Evolutionary conservation across 2,797 vertebrate genomes (phyloP).

Genomic region (Alosa sapidissima): DNA sequence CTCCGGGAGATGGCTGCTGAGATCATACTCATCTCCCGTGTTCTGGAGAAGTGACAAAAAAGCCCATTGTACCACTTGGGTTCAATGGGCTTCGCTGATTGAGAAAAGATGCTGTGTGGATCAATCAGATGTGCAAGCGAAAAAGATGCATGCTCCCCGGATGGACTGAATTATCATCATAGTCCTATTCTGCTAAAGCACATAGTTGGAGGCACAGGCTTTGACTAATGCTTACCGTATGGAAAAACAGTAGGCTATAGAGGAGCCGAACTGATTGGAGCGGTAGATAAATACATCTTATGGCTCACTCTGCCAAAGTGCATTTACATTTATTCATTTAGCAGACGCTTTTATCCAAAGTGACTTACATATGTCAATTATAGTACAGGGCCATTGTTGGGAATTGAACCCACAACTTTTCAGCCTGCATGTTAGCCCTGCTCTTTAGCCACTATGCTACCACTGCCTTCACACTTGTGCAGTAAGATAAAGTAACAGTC

Average conservation of each 20-base stretch:
- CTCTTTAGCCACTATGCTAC: too few relatives aligned
- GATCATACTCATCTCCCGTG: constrained; percentile 27
- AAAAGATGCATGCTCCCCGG: not conserved
- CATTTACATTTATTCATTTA: not conserved
- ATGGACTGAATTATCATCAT: not conserved
- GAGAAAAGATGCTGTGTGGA: not conserved
- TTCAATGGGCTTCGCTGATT: not conserved
- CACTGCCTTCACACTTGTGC: too few relatives aligned
- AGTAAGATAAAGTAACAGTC: too few relatives aligned
- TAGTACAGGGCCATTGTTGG: too few relatives aligned
- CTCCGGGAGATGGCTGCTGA: constrained; percentile 23
- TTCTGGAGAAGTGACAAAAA: constrained; percentile 24
- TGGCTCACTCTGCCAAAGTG: not conserved
- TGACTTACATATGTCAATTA: too few relatives aligned
- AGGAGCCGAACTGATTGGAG: not conserved
- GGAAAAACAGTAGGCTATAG: not conserved
- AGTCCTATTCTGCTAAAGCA: not conserved
- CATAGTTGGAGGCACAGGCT: not conserved
- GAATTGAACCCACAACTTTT: too few relatives aligned
- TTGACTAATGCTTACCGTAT: not conserved
- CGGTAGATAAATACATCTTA: not conserved
- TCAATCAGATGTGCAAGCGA: constrained; percentile 8
- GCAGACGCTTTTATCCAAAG: too few relatives aligned
- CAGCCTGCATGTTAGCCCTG: too few relatives aligned
- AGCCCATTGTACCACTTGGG: constrained; percentile 10